Conservation (phyloP, 1,140 invertebrate genomes). For the Bombus waltoni region DNA sequence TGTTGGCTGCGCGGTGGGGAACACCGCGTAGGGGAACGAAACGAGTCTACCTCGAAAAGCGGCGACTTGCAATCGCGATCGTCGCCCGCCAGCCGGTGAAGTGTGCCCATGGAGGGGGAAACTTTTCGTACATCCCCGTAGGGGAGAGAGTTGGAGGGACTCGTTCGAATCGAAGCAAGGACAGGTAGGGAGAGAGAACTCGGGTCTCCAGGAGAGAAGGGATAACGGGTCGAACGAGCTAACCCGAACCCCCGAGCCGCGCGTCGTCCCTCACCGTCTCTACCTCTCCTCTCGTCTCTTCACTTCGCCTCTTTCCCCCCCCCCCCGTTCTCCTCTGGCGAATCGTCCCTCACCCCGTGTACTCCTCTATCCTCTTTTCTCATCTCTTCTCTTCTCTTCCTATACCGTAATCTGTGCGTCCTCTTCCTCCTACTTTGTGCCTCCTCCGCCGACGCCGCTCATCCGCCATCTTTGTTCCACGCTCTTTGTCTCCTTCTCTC, state of each 20-base stretch:
- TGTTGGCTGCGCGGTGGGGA: constrained; percentile 62
- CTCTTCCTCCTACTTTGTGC: constrained; percentile 56
- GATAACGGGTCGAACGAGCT: constrained; percentile 84
- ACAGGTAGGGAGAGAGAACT: constrained; percentile 69
- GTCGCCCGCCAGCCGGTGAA: constrained; percentile 64
- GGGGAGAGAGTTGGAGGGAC: constrained; percentile 36
- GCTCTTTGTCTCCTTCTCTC: constrained; percentile 42
- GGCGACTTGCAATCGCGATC: constrained; percentile 69
- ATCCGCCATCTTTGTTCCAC: constrained; percentile 62
- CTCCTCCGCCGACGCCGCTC: constrained; percentile 36
- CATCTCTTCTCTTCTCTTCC: constrained; percentile 24
- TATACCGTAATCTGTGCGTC: constrained; percentile 39
- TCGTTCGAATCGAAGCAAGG: constrained; percentile 74
- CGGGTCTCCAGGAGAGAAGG: constrained; percentile 70
- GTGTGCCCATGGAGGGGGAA: constrained; percentile 26
- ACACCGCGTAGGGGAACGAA: constrained; percentile 71
- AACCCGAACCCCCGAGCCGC: constrained; percentile 76
- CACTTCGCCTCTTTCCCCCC: constrained; percentile 12
- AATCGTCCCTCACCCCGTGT: constrained; percentile 18
- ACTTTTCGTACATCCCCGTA: constrained; percentile 47
- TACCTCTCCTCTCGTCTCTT: not conserved
- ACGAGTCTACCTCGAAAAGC: constrained; percentile 75
- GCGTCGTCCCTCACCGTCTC: constrained; percentile 26
- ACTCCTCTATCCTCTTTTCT: constrained; percentile 19
- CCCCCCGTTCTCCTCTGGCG: not conserved